phyloP scores from a whole-genome alignment of 2,113 vertebrate species.

The Vombatus ursinus region DNA sequence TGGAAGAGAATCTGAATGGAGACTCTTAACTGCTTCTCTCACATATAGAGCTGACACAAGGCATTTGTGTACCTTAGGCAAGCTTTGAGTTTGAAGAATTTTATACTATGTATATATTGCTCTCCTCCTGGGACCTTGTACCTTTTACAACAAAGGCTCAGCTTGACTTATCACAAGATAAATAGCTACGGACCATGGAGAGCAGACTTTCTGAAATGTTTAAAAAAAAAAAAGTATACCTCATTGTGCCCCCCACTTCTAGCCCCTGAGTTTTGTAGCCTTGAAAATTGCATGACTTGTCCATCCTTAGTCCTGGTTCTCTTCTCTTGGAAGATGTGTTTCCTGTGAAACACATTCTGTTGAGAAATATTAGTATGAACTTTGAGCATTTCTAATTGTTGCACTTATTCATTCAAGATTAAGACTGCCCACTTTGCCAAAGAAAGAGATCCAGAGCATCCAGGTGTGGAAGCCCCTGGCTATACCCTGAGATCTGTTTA shows the following conservation, averaged over 20 bases:
- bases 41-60: background rate
- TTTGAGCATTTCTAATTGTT: background rate
- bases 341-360: background rate
- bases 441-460: background rate
- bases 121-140: background rate
- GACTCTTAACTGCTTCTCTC: background rate
- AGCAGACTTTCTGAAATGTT: background rate
- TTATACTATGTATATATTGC: background rate
- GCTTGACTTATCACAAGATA: background rate
- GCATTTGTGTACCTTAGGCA: background rate
- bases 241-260: background rate
- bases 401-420: background rate
- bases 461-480: background rate
- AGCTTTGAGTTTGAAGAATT: background rate
- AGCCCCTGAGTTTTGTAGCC: background rate
- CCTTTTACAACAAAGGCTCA: background rate
- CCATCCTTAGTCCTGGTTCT: background rate
- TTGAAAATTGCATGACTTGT: background rate
- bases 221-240: background rate
- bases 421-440: background rate
- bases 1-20: background rate
- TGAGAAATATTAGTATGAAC: background rate
- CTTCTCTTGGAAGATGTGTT: background rate
- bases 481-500: background rate
- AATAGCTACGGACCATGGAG: background rate